Conservation (phyloP, 1,140 invertebrate species). For the Drosophila pachea region DNA sequence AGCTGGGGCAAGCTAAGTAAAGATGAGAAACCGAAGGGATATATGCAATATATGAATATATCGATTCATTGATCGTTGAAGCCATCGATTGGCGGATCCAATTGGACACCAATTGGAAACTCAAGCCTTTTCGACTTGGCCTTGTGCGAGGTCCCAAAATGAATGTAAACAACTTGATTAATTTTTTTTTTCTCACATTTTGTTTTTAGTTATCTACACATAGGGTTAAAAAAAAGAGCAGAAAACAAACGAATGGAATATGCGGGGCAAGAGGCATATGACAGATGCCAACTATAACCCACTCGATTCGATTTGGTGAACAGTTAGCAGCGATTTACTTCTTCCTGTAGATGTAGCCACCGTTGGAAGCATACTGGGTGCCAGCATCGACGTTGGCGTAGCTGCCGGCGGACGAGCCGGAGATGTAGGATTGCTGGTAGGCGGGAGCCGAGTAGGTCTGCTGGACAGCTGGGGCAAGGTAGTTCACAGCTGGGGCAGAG, state of each 20-base stretch:
- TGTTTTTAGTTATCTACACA: constrained; percentile 24
- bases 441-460: constrained; percentile 37
- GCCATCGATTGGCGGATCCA: too few relatives aligned
- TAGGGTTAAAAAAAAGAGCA: constrained; percentile 26
- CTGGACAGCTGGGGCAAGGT: constrained; percentile 38
- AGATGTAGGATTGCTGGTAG: constrained; percentile 32
- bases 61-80: not conserved
- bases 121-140: too few relatives aligned
- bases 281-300: constrained; percentile 42
- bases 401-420: constrained; percentile 32
- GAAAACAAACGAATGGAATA: constrained; percentile 37
- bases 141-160: too few relatives aligned
- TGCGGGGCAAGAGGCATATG: constrained; percentile 28
- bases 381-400: constrained; percentile 54
- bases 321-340: constrained; percentile 58
- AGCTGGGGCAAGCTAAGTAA: too few relatives aligned
- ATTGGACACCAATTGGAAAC: too few relatives aligned
- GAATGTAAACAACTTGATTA: not conserved
- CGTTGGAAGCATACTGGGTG: constrained; percentile 75
- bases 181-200: not conserved
- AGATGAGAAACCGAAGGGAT: not conserved
- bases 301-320: constrained; percentile 30
- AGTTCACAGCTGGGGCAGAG: constrained; percentile 46
- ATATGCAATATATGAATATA: not conserved
- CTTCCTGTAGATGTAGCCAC: constrained; percentile 75